Evolutionary conservation across 2,113 vertebrate species (phyloP).

Genomic region (Addax nasomaculatus): DNA sequence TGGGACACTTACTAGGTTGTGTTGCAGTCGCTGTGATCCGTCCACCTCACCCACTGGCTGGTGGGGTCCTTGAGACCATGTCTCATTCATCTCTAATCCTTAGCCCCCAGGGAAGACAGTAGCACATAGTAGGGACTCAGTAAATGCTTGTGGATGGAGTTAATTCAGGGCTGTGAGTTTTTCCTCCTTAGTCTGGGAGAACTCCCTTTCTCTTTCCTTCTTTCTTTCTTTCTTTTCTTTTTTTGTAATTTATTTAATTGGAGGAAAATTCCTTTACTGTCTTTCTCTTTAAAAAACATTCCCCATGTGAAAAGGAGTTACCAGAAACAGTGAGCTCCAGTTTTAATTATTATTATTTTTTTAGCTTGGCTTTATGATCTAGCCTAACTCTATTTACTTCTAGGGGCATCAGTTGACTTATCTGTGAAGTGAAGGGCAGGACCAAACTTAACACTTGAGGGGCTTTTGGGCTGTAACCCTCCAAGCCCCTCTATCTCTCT

Average conservation of each 20-base stretch:
- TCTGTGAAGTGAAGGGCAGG: background rate
- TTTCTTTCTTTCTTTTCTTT: background rate
- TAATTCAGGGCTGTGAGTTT: background rate
- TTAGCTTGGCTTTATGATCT: background rate
- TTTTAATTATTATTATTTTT: background rate
- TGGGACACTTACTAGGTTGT: rapidly evolving
- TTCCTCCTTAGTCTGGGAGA: background rate
- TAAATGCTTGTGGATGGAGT: background rate
- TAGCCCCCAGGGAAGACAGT: background rate
- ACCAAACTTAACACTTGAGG: rapidly evolving
- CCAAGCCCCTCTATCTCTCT: rapidly evolving
- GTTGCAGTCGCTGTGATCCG: background rate
- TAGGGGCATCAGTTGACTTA: background rate
- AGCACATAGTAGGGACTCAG: background rate
- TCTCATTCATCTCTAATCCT: background rate
- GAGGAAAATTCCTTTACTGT: background rate
- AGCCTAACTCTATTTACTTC: background rate
- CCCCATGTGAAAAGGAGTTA: background rate
- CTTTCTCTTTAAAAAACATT: background rate
- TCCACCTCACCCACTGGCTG: background rate
- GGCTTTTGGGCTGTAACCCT: rapidly evolving
- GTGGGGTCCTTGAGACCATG: background rate
- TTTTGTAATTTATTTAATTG: background rate
- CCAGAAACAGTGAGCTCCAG: background rate
- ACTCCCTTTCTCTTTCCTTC: background rate